Evolutionary conservation across 2,888 invertebrate species (phyloP).

Genomic region (Melinaea marsaeus): DNA sequence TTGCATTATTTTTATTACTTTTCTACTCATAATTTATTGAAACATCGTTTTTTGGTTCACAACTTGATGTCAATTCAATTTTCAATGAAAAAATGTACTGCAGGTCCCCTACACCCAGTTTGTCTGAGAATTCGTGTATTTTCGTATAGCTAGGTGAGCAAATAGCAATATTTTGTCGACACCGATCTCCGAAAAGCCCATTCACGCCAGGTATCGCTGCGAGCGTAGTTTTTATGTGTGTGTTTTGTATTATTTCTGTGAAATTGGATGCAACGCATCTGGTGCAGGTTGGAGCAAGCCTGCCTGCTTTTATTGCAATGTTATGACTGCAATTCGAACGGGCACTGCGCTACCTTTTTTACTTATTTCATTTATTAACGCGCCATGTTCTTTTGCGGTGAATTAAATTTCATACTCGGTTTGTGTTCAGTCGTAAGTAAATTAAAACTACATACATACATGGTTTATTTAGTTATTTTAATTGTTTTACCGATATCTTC

Average conservation of each 20-base stretch:
- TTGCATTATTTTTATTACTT: too few species aligned
- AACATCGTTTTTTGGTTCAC: too few species aligned
- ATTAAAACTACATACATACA: slow-evolving; percentile 22
- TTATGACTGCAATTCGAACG: slow-evolving; percentile 67
- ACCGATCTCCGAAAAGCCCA: slow-evolving; percentile 60
- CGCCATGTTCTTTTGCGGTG: slow-evolving; percentile 44
- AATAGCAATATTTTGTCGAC: slow-evolving; percentile 48
- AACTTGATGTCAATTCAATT: not conserved
- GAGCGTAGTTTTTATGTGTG: slow-evolving; percentile 55
- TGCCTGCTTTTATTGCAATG: slow-evolving; percentile 60
- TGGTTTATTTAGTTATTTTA: slow-evolving; percentile 9
- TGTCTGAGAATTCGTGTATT: slow-evolving; percentile 8
- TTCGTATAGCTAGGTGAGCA: slow-evolving; percentile 16
- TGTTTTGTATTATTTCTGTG: slow-evolving; percentile 58
- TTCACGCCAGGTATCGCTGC: slow-evolving; percentile 65
- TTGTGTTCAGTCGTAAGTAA: slow-evolving; percentile 35
- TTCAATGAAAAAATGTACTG: not conserved
- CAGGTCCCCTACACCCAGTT: not conserved
- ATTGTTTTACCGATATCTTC: not conserved
- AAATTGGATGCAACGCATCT: slow-evolving; percentile 64
- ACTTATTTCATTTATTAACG: slow-evolving; percentile 60
- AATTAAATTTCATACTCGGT: slow-evolving; percentile 51
- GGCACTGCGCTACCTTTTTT: slow-evolving; percentile 45
- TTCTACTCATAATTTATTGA: too few species aligned
- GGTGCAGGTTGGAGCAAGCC: slow-evolving; percentile 46